phyloP scores from a whole-genome alignment of 2,113 vertebrate genomes.

The Heliornis fulica region DNA sequence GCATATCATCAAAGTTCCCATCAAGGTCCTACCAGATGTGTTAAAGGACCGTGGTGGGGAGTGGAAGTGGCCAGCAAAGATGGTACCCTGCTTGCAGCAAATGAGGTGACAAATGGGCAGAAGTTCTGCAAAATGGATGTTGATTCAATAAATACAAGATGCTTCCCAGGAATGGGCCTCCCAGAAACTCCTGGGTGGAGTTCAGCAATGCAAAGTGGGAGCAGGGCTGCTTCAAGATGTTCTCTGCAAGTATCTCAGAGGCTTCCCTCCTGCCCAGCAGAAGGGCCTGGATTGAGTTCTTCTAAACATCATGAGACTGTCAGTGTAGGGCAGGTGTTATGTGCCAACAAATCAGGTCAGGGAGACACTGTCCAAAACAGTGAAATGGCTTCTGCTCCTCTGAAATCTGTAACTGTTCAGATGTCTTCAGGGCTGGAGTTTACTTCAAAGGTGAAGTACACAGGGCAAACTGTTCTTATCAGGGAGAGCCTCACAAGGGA shows the following conservation, averaged over 20 bases:
- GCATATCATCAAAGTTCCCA: background rate
- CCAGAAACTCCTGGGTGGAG: background rate
- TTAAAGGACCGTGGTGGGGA: background rate
- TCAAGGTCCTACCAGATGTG: background rate
- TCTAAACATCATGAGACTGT: background rate
- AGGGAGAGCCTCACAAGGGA: background rate
- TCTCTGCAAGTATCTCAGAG: background rate
- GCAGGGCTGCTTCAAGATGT: background rate
- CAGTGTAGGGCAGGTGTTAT: background rate
- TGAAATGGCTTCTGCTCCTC: background rate
- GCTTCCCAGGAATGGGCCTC: background rate
- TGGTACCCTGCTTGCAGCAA: background rate
- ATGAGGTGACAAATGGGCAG: background rate
- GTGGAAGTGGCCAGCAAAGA: background rate
- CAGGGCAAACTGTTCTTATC: background rate
- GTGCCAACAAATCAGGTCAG: background rate
- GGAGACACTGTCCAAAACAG: background rate
- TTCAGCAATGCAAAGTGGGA: background rate
- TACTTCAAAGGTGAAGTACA: background rate
- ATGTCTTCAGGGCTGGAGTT: constrained; percentile 55
- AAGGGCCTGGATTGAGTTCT: background rate
- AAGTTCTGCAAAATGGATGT: background rate
- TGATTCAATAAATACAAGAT: background rate
- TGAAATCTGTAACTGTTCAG: constrained; percentile 58
- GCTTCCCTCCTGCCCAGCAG: background rate